phyloP scores from a whole-genome alignment of 2,797 vertebrate species.

The Poliocrania exsul region DNA sequence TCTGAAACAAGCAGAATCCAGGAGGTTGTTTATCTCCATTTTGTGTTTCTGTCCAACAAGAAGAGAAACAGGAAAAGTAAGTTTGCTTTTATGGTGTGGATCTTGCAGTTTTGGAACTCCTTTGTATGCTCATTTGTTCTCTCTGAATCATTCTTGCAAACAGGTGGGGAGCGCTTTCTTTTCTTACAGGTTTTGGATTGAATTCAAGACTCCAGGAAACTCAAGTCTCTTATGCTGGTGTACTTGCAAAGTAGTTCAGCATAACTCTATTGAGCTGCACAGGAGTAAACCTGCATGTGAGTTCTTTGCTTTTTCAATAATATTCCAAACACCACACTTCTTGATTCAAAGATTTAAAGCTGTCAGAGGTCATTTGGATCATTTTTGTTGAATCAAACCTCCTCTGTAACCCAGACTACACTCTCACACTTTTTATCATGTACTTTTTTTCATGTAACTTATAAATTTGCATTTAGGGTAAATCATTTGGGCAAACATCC shows the following conservation, averaged over 20 bases:
- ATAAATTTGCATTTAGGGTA: neutral
- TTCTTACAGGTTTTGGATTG: constrained; percentile 46
- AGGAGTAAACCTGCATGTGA: neutral
- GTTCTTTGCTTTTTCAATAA: neutral
- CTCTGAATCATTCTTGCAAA: constrained; percentile 77
- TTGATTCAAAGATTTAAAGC: neutral
- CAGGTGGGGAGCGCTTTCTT: constrained; percentile 59
- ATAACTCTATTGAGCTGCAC: neutral
- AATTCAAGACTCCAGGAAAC: constrained; percentile 51
- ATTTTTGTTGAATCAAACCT: neutral
- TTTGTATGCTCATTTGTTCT: constrained; percentile 54
- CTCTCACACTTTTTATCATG: neutral
- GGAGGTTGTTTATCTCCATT: neutral
- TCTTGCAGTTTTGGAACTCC: constrained; percentile 65
- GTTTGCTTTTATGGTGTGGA: constrained; percentile 75
- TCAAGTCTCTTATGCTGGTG: neutral
- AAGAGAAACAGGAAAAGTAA: constrained; percentile 51
- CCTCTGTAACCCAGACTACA: neutral
- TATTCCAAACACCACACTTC: neutral
- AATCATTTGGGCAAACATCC: neutral
- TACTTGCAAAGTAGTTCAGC: neutral
- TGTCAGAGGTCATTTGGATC: neutral
- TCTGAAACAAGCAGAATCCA: neutral
- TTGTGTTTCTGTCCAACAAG: neutral
- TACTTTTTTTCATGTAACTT: neutral